Evolutionary conservation across 1,140 invertebrate genomes (phyloP).

Genomic region (Oppia nitens): DNA sequence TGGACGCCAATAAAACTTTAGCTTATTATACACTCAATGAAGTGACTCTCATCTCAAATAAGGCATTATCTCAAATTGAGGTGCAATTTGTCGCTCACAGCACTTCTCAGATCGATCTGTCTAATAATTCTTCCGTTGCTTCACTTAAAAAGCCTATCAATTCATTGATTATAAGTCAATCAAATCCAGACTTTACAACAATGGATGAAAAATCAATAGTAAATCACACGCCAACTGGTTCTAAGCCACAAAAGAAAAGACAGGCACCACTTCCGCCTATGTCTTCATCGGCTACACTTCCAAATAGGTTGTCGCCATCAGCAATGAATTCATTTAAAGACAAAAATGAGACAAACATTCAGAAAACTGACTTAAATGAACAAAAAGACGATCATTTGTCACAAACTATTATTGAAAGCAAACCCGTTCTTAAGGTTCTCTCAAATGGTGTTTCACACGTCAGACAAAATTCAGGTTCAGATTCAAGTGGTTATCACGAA

Average conservation of each 20-base stretch:
- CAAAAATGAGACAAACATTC: neutral
- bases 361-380: neutral
- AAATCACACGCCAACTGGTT: neutral
- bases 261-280: constrained; percentile 12
- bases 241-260: constrained; percentile 1
- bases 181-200: neutral
- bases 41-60: constrained; percentile 19
- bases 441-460: neutral
- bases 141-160: neutral
- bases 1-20: constrained; percentile 19
- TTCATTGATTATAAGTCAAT: constrained; percentile 3
- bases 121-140: neutral
- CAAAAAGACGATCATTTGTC: neutral
- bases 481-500: constrained; percentile 17
- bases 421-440: neutral
- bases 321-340: neutral
- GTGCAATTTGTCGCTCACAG: neutral
- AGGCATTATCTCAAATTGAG: neutral
- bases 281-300: neutral
- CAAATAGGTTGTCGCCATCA: neutral
- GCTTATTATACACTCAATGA: constrained; percentile 19
- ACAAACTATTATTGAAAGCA: neutral
- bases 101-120: neutral
- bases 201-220: neutral
- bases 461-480: constrained; percentile 14